phyloP scores from a whole-genome alignment of 2,888 invertebrate species.

The Asteroscopus sphinx region DNA sequence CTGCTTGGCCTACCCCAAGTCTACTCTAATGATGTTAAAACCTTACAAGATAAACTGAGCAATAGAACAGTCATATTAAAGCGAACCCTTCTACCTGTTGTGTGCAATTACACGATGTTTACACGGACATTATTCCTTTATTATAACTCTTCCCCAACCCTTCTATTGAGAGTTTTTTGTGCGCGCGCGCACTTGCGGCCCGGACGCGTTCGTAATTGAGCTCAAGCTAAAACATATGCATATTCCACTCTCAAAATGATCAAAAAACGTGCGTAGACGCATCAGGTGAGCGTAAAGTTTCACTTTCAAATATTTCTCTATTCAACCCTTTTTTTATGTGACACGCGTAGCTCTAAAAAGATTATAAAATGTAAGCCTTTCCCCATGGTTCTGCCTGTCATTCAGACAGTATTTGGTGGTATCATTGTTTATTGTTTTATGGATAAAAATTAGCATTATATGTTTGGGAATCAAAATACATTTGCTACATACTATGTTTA shows the following conservation, averaged over 20 bases:
- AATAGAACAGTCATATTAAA: slow-evolving; percentile 66
- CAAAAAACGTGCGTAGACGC: slow-evolving; percentile 52
- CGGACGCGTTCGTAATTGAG: slow-evolving; percentile 75
- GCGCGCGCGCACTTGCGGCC: slow-evolving; percentile 76
- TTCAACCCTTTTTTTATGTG: slow-evolving; percentile 69
- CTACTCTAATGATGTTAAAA: slow-evolving; percentile 1
- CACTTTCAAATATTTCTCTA: slow-evolving; percentile 75
- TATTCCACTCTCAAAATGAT: slow-evolving; percentile 45
- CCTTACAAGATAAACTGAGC: slow-evolving; percentile 44
- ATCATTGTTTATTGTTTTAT: background rate
- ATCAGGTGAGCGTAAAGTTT: slow-evolving; percentile 74
- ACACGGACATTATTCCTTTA: slow-evolving; percentile 85
- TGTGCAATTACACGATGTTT: slow-evolving; percentile 87
- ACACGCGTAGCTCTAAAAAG: slow-evolving; percentile 64
- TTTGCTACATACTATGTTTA: too few species aligned
- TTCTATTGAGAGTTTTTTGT: slow-evolving; percentile 82
- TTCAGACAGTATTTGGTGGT: slow-evolving; percentile 10
- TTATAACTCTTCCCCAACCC: slow-evolving; percentile 84
- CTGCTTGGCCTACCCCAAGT: too few species aligned
- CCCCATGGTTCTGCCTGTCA: slow-evolving; percentile 11
- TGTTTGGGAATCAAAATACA: too few species aligned
- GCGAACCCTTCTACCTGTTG: slow-evolving; percentile 81
- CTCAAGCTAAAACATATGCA: slow-evolving; percentile 59
- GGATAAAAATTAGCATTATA: background rate
- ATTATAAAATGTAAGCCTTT: slow-evolving; percentile 52